A percentile compares a stretch with the other conserved stretches of the same genome.
Conservation (phyloP, 2,888 invertebrate species). For the Dermolepida albohirtum region DNA sequence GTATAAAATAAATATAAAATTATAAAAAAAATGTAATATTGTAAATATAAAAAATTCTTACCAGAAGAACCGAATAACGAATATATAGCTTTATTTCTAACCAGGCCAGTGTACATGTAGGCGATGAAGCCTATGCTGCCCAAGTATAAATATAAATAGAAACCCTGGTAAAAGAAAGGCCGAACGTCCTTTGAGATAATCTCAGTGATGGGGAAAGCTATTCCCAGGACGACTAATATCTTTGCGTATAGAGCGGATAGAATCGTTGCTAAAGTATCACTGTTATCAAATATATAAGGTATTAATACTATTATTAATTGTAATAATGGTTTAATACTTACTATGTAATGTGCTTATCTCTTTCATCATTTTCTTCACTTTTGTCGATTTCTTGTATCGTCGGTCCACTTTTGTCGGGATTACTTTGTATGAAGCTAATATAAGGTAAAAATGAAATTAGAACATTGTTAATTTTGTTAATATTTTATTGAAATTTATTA, state of each 20-base stretch:
- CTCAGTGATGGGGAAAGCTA: slow-evolving; percentile 89
- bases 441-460: background rate
- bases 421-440: slow-evolving; percentile 10
- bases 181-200: slow-evolving; percentile 83
- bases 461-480: too few relatives aligned
- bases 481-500: too few relatives aligned
- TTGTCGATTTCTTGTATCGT: slow-evolving; percentile 8
- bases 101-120: slow-evolving; percentile 76
- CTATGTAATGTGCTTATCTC: slow-evolving; percentile 11
- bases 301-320: slow-evolving; percentile 15
- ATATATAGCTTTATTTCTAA: slow-evolving; percentile 66
- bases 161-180: slow-evolving; percentile 82
- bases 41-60: slow-evolving; percentile 39
- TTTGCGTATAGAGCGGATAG: slow-evolving; percentile 88
- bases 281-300: slow-evolving; percentile 58
- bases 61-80: slow-evolving; percentile 65
- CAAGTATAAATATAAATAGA: slow-evolving; percentile 84
- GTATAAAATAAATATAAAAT: too few relatives aligned
- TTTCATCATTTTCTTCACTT: slow-evolving; percentile 39
- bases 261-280: slow-evolving; percentile 78
- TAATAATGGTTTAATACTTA: slow-evolving; percentile 5
- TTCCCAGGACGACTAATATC: slow-evolving; percentile 83
- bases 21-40: too few relatives aligned
- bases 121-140: slow-evolving; percentile 82
- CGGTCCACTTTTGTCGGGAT: slow-evolving; percentile 4